Conservation (phyloP, 37 sponge, comb jelly and placozoan species). For the Diacarnus erythraeanus region DNA sequence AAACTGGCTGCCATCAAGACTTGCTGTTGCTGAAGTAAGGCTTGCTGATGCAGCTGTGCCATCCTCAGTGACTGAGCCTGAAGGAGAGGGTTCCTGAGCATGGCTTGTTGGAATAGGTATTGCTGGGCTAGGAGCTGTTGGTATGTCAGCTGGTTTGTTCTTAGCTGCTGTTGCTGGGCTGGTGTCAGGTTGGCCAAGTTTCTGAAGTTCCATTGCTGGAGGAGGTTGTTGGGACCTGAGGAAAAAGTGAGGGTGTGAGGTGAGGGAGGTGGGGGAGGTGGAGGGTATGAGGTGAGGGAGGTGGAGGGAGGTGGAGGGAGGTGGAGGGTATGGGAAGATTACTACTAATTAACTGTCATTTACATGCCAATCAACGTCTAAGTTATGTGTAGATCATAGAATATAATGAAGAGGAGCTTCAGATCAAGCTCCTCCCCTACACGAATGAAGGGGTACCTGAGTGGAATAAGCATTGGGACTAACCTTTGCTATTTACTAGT, state of each 20-base stretch:
- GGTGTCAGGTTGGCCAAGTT: slow-evolving; percentile 27
- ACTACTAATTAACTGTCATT: no score
- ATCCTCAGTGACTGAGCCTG: slow-evolving; percentile 24
- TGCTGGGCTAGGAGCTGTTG: slow-evolving; percentile 30
- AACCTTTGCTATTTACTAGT: slow-evolving; percentile 7
- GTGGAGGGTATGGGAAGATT: no score
- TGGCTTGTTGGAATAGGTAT: slow-evolving; percentile 29
- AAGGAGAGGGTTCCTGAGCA: slow-evolving; percentile 22
- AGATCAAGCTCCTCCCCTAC: no score
- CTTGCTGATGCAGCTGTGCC: slow-evolving; percentile 21
- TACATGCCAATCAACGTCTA: no score
- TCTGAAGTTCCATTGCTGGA: slow-evolving; percentile 44
- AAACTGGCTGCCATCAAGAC: background rate
- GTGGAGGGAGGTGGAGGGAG: no score
- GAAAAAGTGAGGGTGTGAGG: no score
- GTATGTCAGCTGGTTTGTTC: slow-evolving; percentile 14
- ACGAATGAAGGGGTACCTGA: no score
- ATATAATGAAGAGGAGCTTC: no score
- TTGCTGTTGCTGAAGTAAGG: slow-evolving; percentile 9
- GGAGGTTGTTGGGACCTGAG: slow-evolving; percentile 29
- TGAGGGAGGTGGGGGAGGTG: no score
- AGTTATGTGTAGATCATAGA: no score
- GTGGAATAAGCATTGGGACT: no score
- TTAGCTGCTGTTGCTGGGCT: slow-evolving; percentile 29
- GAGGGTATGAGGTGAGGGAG: no score